Evolutionary conservation across 2,113 vertebrate species (phyloP), one percentile per base, ranked within the genome.

Genomic region (Pelmatolapia mariae): DNA sequence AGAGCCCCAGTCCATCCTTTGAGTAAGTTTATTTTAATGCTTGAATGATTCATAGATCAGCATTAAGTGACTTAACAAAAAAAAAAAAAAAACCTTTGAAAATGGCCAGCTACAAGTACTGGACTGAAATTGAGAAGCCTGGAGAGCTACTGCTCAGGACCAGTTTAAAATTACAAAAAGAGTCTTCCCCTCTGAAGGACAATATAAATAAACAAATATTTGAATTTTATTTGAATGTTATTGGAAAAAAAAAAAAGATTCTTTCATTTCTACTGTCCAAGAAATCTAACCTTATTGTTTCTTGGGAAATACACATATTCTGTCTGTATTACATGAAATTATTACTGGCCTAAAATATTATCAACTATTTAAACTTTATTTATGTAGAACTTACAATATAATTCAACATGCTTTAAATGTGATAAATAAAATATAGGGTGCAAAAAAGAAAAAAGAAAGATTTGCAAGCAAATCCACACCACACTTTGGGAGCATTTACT

Each of bases 21-120:
- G n/a, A 71, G 66, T 71, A 71, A 4, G n/a, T 71, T 16, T 71
- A 24, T 71, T 71, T 43, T 43, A 40, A 43, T 71, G n/a, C 66
- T 71, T 24, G 36, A 71, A 24, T 71, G 36, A 71, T 24, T 71
- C n/a, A 15, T 43, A 43, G 33, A 38, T 19, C 63, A 71, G 63
- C 36, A 8, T 24, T 71, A 71, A 15, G 38, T 71, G 36, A 40
- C 36, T 4, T 43, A 71, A 22, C 4, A 66, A 61, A 63, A 36
- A 1, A 26, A 26, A 15, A 15, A 1, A 13, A 53, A 52, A n/a
- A 19, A 33, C 0, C 8, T 24, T 24, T 43, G n/a, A 43, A 71
- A 24, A 71, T 24, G 38, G 66, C n/a, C 66, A 71, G 36, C 36
- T 68, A 43, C n/a, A 15, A 43, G 66, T n/a, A 71, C 19, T 71